These are phyloP conservation scores for Porites rus DNA, from an alignment of 92 coral and sea anemone species.

Conservation along the genomic window DNA sequence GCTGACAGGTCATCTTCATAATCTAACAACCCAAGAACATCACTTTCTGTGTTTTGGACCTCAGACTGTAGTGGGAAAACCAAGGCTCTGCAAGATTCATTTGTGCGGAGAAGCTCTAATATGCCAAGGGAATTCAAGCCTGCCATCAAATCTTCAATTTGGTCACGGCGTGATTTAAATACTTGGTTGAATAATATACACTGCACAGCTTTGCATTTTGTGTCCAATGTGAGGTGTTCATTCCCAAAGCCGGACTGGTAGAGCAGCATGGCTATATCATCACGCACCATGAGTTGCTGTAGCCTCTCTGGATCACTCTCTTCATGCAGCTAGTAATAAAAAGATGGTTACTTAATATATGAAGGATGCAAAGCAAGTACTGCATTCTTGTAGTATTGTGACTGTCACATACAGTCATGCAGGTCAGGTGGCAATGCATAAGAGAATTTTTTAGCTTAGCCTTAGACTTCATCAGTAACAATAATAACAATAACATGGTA, in stretches of 20 bases:
- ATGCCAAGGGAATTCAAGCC: constrained; percentile 44
- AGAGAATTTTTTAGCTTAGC: no score
- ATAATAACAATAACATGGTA: no score
- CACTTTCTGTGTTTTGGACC: constrained; percentile 35
- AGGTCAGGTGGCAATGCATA: no score
- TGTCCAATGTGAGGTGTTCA: constrained; percentile 26
- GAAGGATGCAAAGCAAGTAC: background rate
- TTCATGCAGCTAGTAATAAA: constrained; percentile 31
- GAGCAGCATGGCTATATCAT: constrained; percentile 53
- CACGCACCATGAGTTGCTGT: constrained; percentile 34
- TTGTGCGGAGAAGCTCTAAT: constrained; percentile 38
- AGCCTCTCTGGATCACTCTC: constrained; percentile 40
- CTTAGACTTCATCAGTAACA: no score
- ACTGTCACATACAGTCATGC: background rate
- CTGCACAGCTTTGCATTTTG: constrained; percentile 44
- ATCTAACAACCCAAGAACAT: constrained; percentile 22
- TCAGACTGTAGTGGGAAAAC: constrained; percentile 58
- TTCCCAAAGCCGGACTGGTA: constrained; percentile 65
- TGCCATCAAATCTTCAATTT: constrained; percentile 43
- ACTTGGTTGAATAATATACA: constrained; percentile 50
- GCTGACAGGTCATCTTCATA: constrained; percentile 5
- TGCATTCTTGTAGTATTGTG: background rate
- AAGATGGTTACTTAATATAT: background rate
- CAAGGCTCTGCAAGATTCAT: constrained; percentile 37
- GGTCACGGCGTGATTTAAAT: constrained; percentile 41